Percentiles rank a stretch among this genome's conserved stretches.
These are phyloP conservation scores for Ornithoptera priamus DNA, from an alignment of 2,888 invertebrate genomes.

Conservation along the genomic window DNA sequence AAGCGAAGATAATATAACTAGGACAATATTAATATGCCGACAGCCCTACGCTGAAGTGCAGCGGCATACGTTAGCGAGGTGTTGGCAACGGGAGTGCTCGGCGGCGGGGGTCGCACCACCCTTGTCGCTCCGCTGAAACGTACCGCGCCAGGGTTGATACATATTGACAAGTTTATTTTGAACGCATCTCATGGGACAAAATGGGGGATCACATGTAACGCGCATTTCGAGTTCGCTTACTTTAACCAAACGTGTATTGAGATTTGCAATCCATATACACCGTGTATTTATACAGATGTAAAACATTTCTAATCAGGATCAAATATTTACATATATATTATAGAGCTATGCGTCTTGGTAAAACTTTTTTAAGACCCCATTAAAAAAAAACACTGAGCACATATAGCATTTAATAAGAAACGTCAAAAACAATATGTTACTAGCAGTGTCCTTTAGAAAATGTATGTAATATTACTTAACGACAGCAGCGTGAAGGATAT, in stretches of 20 bases:
- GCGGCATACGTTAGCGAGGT: conserved; percentile 72
- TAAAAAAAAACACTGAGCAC: too few species aligned
- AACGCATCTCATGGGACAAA: conserved; percentile 13
- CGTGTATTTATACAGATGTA: too few species aligned
- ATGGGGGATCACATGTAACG: background rate
- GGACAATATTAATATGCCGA: conserved; percentile 28
- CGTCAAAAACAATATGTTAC: too few species aligned
- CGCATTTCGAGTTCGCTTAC: background rate
- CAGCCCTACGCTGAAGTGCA: conserved; percentile 65
- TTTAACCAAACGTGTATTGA: background rate
- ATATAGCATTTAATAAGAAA: too few species aligned
- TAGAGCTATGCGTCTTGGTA: too few species aligned
- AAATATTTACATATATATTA: too few species aligned
- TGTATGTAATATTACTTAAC: too few species aligned
- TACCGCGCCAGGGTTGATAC: conserved; percentile 53
- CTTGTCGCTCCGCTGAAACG: conserved; percentile 60
- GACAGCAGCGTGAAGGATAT: too few species aligned
- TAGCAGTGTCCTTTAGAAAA: too few species aligned
- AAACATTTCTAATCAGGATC: too few species aligned
- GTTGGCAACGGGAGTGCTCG: conserved; percentile 71
- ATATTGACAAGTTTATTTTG: conserved; percentile 27
- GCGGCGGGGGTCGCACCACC: conserved; percentile 39
- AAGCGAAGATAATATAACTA: background rate
- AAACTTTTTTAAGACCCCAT: too few species aligned
- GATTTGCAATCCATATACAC: background rate